Evolutionary conservation across 2,888 invertebrate species (phyloP).

Genomic region (Synanthedon myopaeformis): DNA sequence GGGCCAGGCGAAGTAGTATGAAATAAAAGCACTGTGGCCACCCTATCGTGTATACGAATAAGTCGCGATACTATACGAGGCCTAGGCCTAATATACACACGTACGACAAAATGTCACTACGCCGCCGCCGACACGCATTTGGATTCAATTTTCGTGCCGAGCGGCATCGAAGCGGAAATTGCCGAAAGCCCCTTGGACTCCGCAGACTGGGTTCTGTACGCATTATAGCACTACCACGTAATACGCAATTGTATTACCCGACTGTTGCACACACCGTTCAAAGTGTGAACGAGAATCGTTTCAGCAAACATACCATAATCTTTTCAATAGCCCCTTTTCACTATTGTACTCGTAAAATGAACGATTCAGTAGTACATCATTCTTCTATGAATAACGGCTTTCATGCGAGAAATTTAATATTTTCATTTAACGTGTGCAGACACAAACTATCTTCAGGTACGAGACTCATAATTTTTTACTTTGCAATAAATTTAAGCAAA

Average conservation of each 20-base stretch:
- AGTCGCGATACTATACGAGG: background rate
- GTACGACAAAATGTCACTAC: background rate
- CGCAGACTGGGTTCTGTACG: background rate
- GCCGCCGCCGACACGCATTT: slow-evolving; percentile 8
- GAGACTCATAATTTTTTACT: too few relatives aligned
- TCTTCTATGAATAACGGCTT: too few relatives aligned
- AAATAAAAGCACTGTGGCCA: too few relatives aligned
- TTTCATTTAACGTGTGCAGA: too few relatives aligned
- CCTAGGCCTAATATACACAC: background rate
- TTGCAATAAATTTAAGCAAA: too few relatives aligned
- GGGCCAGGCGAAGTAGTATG: too few relatives aligned
- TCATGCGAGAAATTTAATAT: too few relatives aligned
- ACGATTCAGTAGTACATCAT: too few relatives aligned
- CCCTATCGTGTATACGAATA: background rate
- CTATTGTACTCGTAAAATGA: too few relatives aligned
- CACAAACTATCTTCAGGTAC: too few relatives aligned
- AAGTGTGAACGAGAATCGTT: background rate
- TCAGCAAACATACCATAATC: background rate
- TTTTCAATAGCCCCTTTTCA: too few relatives aligned
- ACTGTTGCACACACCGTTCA: background rate
- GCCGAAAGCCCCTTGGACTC: slow-evolving; percentile 17
- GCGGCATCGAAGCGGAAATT: slow-evolving; percentile 22
- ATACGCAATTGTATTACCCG: background rate
- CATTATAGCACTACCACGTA: background rate
- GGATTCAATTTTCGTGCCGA: slow-evolving; percentile 21